Base-by-base conservation (phyloP, 2,113 vertebrate species). In the Pelecanoides urinatrix region DNA sequence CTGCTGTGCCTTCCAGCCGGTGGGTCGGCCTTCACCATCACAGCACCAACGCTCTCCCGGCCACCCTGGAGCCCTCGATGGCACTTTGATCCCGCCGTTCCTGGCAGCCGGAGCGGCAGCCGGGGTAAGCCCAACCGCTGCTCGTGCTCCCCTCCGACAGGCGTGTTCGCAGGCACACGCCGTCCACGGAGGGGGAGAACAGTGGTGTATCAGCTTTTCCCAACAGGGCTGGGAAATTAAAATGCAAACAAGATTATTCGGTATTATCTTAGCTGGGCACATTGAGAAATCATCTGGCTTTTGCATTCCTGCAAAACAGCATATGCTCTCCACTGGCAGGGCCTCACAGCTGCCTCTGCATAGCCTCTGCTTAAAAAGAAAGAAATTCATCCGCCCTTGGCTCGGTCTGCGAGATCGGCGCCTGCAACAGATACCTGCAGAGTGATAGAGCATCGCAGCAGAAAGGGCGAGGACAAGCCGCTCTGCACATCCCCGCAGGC, bases 81-180 rank as follows among this genome's bases (percentile, higher is more conserved):
- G 16, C 58, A 4, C 75, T 91, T 63, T 38, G 70, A 38, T 85
- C 58, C 55, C 6, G 1, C 27, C 2, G 5, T 36, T 84, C 21
- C n/a, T 13, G 45, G 65, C 81, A 90, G 72, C 38, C 49, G 42
- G 79, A 40, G 36, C 0, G 6, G 59, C 65, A 93, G 55, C 30
- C 8, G 0, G 45, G 85, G 10, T 40, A 13, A 90, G 23, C 55
- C 68, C 68, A 47, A 10, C 22, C 49, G 59, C 78, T 88, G 73
- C 68, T 56, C 11, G 38, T 42, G 59, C 45, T 63, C 3, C 85
- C 81, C 73, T 87, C 40, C 1, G 4, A 61, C 3, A 4, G 38
- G 44, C 0, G 0, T 14, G 30, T 47, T 73, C 3, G 0, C 65
- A 76, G 85, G 72, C 76, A 76, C 49, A 8, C 58, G 13, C 36